Percentiles rank a stretch among this genome's conserved stretches.
phyloP scores from a whole-genome alignment of 2,888 invertebrate genomes.

The Prosopocoilus inquinatus region DNA sequence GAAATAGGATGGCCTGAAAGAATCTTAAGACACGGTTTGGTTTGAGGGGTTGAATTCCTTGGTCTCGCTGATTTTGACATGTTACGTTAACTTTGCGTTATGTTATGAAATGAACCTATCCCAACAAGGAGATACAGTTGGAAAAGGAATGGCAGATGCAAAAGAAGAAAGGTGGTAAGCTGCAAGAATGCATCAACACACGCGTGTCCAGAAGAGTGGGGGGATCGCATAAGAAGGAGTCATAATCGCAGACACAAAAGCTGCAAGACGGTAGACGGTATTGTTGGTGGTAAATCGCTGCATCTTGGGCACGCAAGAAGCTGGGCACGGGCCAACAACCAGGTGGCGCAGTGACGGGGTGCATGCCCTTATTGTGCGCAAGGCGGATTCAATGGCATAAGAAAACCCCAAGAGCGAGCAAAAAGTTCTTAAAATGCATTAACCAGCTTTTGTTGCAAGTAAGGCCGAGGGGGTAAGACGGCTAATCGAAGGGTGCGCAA shows the following conservation, averaged over 20 bases:
- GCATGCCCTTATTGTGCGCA: conserved; percentile 22
- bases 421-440: conserved; percentile 27
- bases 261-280: conserved; percentile 25
- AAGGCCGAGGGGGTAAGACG: conserved; percentile 23
- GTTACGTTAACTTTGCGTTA: too few relatives aligned
- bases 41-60: too few relatives aligned
- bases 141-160: background rate
- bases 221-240: conserved; percentile 7
- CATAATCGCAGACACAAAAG: conserved; percentile 12
- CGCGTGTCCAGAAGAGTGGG: conserved; percentile 2
- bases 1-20: too few relatives aligned
- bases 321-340: conserved; percentile 28
- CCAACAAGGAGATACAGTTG: too few relatives aligned
- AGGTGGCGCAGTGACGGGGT: conserved; percentile 27
- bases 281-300: conserved; percentile 21
- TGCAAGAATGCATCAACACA: background rate
- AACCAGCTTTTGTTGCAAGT: conserved; percentile 24
- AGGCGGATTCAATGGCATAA: conserved; percentile 23
- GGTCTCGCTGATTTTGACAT: too few relatives aligned
- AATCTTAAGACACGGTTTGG: too few relatives aligned
- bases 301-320: conserved; percentile 25
- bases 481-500: conserved; percentile 32
- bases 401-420: conserved; percentile 26
- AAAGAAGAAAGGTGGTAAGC: conserved; percentile 3
- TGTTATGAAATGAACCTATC: too few relatives aligned